Base-by-base conservation (phyloP, 1,140 invertebrate species). In the Drosophila equinoxialis region DNA sequence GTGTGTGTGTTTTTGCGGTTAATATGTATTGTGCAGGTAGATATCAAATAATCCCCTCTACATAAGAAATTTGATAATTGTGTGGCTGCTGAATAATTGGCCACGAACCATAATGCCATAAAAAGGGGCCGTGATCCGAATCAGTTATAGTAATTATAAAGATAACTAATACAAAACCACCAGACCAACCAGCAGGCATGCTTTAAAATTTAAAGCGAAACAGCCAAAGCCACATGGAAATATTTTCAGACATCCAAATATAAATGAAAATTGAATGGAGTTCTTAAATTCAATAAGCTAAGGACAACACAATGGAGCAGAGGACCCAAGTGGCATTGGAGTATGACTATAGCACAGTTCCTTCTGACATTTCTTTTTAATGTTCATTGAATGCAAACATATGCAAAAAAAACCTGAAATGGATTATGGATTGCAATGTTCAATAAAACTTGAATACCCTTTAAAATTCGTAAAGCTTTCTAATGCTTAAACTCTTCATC, bases 361-460 rank as follows among this genome's bases (percentile, higher is more conserved):
- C 17, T 17, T 17, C 1, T 17, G 17, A 63, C 73, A 72, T 81
- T 81, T 26, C 48, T 63, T 72, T 72, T 81, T 68, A 30, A 81
- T 76, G 58, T 66, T 81, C 81, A 77, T 81, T 74, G 79, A 42
- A 33, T 37, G 20, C 68, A 77, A 71, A 64, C 69, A 78, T 71
- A 79, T 55, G 17, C 26, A 48, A 5, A 66, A 17, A 17, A 17
- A 17, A 6, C 10, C 45, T 17, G 45, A 5, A 51, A 23, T 8
- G 20, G 17, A 51, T 51, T 23, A 23, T 48, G 45, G 17, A 20
- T 20, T 48, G 45, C 45, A 48, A 48, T 20, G 6, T 20, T 23
- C 17, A 11, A 26, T 26, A 26, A 5, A 26, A 26, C 5, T 26
- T 26, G 2, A 11, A 17, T 17, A 17, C 11, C 37, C 37, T 39